These are phyloP conservation scores for Aphyosemion australe DNA, from an alignment of 2,113 vertebrate genomes.

Conservation along the genomic window DNA sequence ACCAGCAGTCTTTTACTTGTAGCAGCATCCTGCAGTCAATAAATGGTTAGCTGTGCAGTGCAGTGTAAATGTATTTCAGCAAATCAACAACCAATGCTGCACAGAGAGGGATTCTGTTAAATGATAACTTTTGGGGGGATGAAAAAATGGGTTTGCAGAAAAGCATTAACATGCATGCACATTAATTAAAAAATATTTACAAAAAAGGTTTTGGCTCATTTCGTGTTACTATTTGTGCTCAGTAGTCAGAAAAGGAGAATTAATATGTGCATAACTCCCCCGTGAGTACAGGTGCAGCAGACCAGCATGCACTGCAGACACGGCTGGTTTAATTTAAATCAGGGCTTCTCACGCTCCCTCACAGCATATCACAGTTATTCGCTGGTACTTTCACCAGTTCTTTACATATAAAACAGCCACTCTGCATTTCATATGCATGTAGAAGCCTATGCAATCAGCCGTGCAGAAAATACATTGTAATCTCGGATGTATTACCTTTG, in stretches of 20 bases:
- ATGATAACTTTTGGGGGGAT: too few species aligned
- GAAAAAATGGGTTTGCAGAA: background rate
- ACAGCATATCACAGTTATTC: background rate
- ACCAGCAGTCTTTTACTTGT: conserved; percentile 18
- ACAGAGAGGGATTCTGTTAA: background rate
- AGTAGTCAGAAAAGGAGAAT: conserved; percentile 1
- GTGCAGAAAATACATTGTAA: conserved; percentile 15
- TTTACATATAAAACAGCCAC: background rate
- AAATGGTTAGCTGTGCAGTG: conserved; percentile 4
- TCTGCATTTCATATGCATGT: conserved; percentile 12
- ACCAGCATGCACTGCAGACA: conserved; percentile 25
- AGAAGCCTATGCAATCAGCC: conserved; percentile 1
- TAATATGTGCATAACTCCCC: background rate
- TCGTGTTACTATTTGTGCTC: background rate
- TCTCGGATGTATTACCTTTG: conserved; percentile 49
- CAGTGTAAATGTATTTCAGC: background rate
- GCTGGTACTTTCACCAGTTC: background rate
- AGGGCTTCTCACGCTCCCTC: background rate
- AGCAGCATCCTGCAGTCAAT: conserved; percentile 16
- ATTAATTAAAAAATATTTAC: background rate
- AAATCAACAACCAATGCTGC: background rate
- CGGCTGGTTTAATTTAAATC: conserved; percentile 7
- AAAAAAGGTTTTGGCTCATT: background rate
- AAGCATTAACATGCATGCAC: background rate
- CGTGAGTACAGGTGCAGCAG: conserved; percentile 8